These are phyloP conservation scores for Sipunculus nudus DNA, from an alignment of 2,888 invertebrate species.

Conservation along the genomic window DNA sequence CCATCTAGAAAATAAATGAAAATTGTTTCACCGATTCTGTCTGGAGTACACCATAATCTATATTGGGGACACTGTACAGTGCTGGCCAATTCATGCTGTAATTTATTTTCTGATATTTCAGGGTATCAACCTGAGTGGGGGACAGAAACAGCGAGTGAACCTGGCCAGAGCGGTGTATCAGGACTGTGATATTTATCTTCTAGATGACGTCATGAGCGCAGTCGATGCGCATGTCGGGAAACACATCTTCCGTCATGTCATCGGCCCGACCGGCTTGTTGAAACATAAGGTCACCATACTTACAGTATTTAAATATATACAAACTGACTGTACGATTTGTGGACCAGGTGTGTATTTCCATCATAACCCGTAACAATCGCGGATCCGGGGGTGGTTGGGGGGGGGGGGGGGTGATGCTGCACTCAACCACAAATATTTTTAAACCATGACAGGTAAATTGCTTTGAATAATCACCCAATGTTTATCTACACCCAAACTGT, in stretches of 20 bases:
- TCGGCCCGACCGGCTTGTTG: constrained; percentile 51
- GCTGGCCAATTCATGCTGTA: no score
- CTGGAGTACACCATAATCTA: no score
- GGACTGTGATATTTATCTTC: constrained; percentile 52
- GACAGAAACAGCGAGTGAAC: constrained; percentile 56
- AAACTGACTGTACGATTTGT: neutral
- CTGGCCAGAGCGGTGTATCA: constrained; percentile 56
- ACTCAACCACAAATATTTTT: no score
- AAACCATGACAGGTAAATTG: no score
- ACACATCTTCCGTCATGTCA: constrained; percentile 52
- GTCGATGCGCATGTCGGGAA: constrained; percentile 57
- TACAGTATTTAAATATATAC: neutral
- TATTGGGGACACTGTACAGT: no score
- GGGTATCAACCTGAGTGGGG: constrained; percentile 59
- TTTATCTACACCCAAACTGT: no score
- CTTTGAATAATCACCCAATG: no score
- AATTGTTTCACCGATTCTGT: no score
- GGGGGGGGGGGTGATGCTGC: no score
- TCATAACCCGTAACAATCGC: no score
- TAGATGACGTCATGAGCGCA: constrained; percentile 60
- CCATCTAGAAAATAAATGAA: no score
- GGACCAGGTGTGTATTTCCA: neutral
- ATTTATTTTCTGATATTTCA: constrained; percentile 25
- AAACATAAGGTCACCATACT: constrained; percentile 49
- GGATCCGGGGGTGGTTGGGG: no score